Base-by-base conservation (phyloP, 2,797 vertebrate genomes). In the Eulemur mongoz region DNA sequence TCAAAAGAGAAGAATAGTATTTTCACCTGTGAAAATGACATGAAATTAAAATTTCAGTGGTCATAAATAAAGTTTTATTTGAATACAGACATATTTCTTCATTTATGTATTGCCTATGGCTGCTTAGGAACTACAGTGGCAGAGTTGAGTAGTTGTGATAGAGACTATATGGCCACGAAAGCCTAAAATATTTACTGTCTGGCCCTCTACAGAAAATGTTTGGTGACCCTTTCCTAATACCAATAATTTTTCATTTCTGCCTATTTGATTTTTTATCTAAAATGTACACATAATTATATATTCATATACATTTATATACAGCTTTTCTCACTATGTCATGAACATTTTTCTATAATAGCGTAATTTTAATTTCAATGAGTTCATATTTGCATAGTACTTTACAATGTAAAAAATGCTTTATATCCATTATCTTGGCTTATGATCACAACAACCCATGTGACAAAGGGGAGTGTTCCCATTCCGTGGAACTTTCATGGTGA, bases 361-460 rank as follows among this genome's bases (percentile, higher is more conserved):
- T 80, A 80, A 83, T 69, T 87, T 84, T 65, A 75, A 90, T 90
- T 79, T 96, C 65, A 96, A 79, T 50, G 48, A 91, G 57, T 18
- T 78, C 43, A 4, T 76, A 80, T 80, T 82, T 86, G 9, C 86
- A 15, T 81, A 12, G 35, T 85, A 27, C 61, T 92, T 95, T 88
- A 80, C 75, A 76, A 43, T 54, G 18, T 90, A 61, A 81, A 78
- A 85, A 67, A 15, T 38, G 18, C 40, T 86, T 76, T 84, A 27
- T 72, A 79, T 59, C 79, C 30, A 7, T 79, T 73, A 32, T 92
- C 45, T 75, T 54, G 8, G n/a, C 82, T 89, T 86, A 57, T 75
- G 40, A 63, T 89, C 59, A 40, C 38, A 27, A 43, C 23, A 61
- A 30, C 38, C 50, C 67, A 23, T 25, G 22, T 2, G 52, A 57